These are phyloP conservation scores for Eurystomus glaucurus DNA, from an alignment of 2,797 vertebrate genomes.

Conservation along the genomic window DNA sequence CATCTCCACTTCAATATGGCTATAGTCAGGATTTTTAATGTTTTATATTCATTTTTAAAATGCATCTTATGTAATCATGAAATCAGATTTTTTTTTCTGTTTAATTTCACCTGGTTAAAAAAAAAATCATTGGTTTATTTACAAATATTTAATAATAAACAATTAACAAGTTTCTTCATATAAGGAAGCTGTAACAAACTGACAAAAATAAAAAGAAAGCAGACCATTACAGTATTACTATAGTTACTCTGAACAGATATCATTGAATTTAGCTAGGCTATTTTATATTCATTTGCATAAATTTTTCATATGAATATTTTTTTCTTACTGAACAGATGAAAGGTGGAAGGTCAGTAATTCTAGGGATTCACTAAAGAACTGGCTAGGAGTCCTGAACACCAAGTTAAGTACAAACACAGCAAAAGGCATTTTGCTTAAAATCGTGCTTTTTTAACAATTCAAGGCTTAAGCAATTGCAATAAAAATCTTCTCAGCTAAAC, in stretches of 20 bases:
- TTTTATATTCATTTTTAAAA: fast-evolving
- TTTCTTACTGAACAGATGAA: background rate
- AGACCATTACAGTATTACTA: background rate
- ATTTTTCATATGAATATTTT: background rate
- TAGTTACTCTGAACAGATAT: background rate
- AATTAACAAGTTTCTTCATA: background rate
- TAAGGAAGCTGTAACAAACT: background rate
- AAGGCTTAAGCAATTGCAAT: background rate
- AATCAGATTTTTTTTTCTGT: background rate
- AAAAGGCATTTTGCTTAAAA: background rate
- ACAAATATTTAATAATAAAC: background rate
- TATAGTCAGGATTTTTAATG: background rate
- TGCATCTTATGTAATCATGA: fast-evolving
- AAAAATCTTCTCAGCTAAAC: background rate
- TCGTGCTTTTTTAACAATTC: background rate
- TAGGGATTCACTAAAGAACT: background rate
- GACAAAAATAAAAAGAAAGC: background rate
- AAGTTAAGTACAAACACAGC: background rate
- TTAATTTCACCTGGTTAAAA: background rate
- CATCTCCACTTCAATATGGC: fast-evolving
- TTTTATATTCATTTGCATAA: background rate
- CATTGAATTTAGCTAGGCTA: background rate
- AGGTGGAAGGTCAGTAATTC: background rate
- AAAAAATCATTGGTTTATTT: background rate
- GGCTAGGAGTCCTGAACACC: background rate